Conservation (phyloP, 2,888 invertebrate genomes). For the Tetranychus truncatus region DNA sequence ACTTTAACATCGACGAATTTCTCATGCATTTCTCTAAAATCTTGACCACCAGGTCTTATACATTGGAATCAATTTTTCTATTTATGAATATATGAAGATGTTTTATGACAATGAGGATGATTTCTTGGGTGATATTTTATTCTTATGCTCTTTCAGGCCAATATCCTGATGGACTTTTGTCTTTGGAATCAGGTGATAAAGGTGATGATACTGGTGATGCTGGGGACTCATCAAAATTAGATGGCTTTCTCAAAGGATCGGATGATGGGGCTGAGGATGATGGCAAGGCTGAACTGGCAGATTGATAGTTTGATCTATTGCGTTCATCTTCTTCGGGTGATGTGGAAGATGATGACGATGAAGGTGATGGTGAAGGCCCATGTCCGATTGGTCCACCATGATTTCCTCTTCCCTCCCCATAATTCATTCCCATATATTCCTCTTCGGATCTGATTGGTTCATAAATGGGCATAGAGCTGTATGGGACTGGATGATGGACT, state of each 20-base stretch:
- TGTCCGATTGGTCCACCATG: background rate
- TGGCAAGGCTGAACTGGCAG: background rate
- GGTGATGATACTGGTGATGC: background rate
- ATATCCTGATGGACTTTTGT: background rate
- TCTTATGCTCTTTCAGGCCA: background rate
- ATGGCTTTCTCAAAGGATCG: background rate
- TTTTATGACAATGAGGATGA: background rate
- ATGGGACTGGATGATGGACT: background rate
- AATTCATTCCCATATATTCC: background rate
- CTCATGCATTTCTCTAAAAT: too few species aligned
- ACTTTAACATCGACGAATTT: too few species aligned
- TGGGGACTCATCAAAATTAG: background rate
- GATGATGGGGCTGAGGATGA: background rate
- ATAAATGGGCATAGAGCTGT: background rate
- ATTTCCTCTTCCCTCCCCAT: background rate
- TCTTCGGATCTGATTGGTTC: background rate
- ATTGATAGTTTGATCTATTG: background rate
- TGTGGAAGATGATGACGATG: background rate
- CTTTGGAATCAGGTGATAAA: background rate
- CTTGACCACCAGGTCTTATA: too few species aligned
- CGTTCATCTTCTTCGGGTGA: background rate
- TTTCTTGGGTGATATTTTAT: background rate
- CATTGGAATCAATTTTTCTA: background rate
- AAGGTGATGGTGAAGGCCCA: background rate
- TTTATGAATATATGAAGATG: background rate